Conservation (phyloP, 2,113 vertebrate species). For the Myocastor coypus region DNA sequence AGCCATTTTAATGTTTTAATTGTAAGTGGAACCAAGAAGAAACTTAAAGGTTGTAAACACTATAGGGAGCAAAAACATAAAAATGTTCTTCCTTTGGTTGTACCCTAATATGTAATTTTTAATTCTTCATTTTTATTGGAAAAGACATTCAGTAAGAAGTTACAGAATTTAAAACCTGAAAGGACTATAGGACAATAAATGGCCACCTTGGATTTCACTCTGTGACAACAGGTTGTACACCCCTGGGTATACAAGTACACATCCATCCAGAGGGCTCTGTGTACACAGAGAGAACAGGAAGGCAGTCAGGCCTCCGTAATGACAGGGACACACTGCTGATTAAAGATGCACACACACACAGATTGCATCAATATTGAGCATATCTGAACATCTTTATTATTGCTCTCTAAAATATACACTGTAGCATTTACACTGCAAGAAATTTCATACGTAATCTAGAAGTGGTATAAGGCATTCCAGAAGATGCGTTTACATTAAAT, state of each 20-base stretch:
- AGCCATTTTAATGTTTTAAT: neutral
- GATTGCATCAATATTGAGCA: neutral
- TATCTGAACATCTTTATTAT: neutral
- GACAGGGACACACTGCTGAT: rapidly evolving
- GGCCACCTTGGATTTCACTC: neutral
- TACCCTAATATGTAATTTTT: neutral
- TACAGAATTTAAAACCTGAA: neutral
- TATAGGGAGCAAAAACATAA: neutral
- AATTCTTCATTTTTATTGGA: neutral
- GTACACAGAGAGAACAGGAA: neutral
- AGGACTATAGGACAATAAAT: neutral
- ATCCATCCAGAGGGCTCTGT: neutral
- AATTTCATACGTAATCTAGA: neutral
- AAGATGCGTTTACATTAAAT: no score
- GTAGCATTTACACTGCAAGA: neutral
- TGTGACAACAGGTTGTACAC: rapidly evolving
- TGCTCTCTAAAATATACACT: neutral
- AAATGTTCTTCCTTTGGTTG: neutral
- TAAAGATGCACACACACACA: no score
- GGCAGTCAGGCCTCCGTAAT: neutral
- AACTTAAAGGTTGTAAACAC: neutral
- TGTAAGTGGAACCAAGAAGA: neutral
- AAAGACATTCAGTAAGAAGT: neutral
- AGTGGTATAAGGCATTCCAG: neutral
- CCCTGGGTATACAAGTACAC: rapidly evolving